These are phyloP conservation scores for Pomphorhynchus laevis DNA, from an alignment of 1,140 invertebrate species.

Conservation along the genomic window DNA sequence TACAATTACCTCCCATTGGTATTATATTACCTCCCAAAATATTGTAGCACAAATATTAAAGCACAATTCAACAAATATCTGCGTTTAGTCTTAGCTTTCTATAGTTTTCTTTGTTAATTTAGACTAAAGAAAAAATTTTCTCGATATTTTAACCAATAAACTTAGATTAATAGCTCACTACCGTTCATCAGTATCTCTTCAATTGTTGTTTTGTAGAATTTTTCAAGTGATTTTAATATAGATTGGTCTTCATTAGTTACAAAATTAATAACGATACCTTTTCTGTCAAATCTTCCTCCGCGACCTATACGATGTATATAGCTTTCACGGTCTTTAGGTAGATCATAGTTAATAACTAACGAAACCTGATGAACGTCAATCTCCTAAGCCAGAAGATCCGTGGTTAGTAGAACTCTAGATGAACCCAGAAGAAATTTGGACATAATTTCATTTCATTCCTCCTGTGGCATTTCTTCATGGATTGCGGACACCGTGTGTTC, in stretches of 20 bases:
- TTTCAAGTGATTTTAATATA: slow-evolving; percentile 70
- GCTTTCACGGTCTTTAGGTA: background rate
- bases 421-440: background rate
- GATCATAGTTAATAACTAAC: background rate
- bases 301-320: slow-evolving; percentile 50
- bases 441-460: background rate
- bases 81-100: too few species aligned
- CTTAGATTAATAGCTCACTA: too few species aligned
- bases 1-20: too few species aligned
- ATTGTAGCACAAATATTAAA: too few species aligned
- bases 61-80: too few species aligned
- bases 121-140: too few species aligned
- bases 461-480: slow-evolving; percentile 10
- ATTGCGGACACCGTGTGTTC: slow-evolving; percentile 95
- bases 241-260: slow-evolving; percentile 70
- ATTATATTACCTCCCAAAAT: too few species aligned
- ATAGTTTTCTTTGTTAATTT: too few species aligned
- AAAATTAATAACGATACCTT: slow-evolving; percentile 98
- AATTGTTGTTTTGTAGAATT: slow-evolving; percentile 83
- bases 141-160: too few species aligned
- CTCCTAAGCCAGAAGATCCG: background rate
- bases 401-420: background rate
- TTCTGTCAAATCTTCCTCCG: slow-evolving; percentile 93
- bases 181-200: slow-evolving; percentile 97
- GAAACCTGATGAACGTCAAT: slow-evolving; percentile 22